These are phyloP conservation scores for Cephonodes hylas DNA, from an alignment of 2,888 invertebrate genomes.

Conservation along the genomic window DNA sequence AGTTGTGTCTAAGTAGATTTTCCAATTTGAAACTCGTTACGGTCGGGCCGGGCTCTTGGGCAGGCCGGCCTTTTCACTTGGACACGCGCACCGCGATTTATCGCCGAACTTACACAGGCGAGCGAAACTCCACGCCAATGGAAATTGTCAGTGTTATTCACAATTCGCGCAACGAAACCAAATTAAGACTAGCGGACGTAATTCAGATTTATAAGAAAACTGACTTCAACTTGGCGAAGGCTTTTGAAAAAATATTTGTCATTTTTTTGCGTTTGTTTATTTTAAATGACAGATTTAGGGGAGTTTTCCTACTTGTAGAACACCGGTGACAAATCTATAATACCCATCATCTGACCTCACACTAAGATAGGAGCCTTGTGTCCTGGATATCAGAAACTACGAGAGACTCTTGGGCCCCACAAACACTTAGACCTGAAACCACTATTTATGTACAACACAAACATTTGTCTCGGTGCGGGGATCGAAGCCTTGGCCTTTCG, in stretches of 20 bases:
- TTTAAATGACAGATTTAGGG: background rate
- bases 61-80: constrained; percentile 59
- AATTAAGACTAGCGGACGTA: constrained; percentile 5
- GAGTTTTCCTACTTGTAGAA: background rate
- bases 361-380: too few relatives aligned
- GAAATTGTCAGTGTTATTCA: constrained; percentile 54
- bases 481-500: too few relatives aligned
- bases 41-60: constrained; percentile 21
- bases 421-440: too few relatives aligned
- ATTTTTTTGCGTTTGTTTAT: background rate
- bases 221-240: background rate
- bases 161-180: constrained; percentile 14
- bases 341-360: too few relatives aligned
- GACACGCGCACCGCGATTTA: constrained; percentile 55
- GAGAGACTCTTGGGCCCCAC: too few relatives aligned
- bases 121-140: constrained; percentile 40
- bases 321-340: background rate
- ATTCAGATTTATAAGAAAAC: constrained; percentile 1
- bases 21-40: constrained; percentile 73
- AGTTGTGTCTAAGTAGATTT: constrained; percentile 61
- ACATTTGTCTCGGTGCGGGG: too few relatives aligned
- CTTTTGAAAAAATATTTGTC: background rate
- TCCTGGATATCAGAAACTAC: too few relatives aligned
- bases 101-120: constrained; percentile 51
- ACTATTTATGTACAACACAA: too few relatives aligned